A percentile compares a stretch with the other conserved stretches of the same genome.
phyloP scores from a whole-genome alignment of 2,888 invertebrate genomes.

The Yponomeuta malinellus region DNA sequence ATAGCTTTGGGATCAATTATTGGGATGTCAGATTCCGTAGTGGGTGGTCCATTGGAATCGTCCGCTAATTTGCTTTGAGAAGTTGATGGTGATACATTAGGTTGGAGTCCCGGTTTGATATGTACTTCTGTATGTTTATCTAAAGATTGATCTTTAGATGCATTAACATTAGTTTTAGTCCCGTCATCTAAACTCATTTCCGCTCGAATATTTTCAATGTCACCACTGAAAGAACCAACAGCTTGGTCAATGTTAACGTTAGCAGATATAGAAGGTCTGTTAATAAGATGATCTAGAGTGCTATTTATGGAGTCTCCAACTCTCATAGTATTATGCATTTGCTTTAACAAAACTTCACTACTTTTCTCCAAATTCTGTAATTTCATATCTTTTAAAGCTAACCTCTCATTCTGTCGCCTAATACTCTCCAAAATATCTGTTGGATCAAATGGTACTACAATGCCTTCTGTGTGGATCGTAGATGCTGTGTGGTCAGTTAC shows the following conservation, averaged over 20 bases:
- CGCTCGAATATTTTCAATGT: not conserved
- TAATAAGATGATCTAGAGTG: conserved; percentile 35
- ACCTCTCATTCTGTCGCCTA: conserved; percentile 34
- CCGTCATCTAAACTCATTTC: not conserved
- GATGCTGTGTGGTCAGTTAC: not conserved
- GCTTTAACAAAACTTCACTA: conserved; percentile 30
- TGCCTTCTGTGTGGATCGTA: not conserved
- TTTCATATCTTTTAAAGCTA: conserved; percentile 39
- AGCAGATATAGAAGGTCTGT: conserved; percentile 29
- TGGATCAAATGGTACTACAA: conserved; percentile 28
- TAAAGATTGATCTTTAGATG: not conserved
- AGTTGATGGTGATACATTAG: conserved; percentile 3
- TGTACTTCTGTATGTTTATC: not conserved
- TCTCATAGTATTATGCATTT: conserved; percentile 31
- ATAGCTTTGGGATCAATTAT: conserved; percentile 19
- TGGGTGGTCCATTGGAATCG: not conserved
- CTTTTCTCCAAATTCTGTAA: conserved; percentile 36
- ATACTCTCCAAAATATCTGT: conserved; percentile 40
- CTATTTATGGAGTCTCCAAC: conserved; percentile 32
- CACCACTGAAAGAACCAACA: not conserved
- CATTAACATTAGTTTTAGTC: not conserved
- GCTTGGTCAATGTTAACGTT: conserved; percentile 19
- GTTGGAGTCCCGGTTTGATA: not conserved
- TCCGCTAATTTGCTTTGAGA: not conserved
- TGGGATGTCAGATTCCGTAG: conserved; percentile 6